phyloP scores from a whole-genome alignment of 2,113 vertebrate genomes.

The Ceyx melanurus region DNA sequence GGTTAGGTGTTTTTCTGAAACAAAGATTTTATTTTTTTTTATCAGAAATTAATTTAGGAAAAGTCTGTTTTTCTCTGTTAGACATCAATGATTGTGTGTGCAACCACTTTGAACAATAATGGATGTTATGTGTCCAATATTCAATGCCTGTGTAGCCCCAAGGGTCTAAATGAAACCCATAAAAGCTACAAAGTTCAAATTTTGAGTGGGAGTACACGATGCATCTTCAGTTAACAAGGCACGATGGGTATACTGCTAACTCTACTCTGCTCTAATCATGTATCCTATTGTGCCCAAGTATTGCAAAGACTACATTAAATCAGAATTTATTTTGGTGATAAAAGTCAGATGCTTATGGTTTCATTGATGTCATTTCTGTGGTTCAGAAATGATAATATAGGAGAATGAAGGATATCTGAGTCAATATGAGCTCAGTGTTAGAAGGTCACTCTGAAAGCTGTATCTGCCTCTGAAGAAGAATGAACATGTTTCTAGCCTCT shows the following conservation, averaged over 20 bases:
- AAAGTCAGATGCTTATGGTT: not conserved
- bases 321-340: conserved; percentile 39
- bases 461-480: not conserved
- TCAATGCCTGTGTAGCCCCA: not conserved
- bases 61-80: not conserved
- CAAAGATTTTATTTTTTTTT: not conserved
- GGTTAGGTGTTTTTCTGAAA: not conserved
- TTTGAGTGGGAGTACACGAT: not conserved
- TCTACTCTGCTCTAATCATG: not conserved
- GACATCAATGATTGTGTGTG: not conserved
- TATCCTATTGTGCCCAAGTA: conserved; percentile 6
- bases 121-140: not conserved
- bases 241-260: not conserved
- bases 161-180: conserved; percentile 19
- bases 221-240: conserved; percentile 29
- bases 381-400: not conserved
- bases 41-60: not conserved
- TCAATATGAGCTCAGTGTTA: not conserved
- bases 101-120: not conserved
- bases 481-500: not conserved
- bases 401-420: not conserved
- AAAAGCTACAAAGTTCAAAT: conserved; percentile 12
- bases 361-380: conserved; percentile 11
- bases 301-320: not conserved
- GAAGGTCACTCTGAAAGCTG: not conserved